Percentiles rank a stretch among this genome's conserved stretches.
These are phyloP conservation scores for Sepioteuthis lessoniana DNA, from an alignment of 2,888 invertebrate species.

Conservation along the genomic window DNA sequence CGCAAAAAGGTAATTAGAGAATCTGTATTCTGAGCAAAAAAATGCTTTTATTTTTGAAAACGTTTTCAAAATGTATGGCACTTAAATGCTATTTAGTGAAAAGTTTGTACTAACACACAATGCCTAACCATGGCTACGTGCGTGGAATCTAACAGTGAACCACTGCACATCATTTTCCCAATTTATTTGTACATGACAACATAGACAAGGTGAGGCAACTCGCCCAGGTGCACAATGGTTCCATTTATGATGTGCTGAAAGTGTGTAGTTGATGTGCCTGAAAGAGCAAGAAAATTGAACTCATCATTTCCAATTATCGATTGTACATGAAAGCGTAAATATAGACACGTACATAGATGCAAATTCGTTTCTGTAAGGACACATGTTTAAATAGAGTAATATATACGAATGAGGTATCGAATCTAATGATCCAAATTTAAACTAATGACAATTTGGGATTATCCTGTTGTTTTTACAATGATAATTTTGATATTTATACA, in stretches of 20 bases:
- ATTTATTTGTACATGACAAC: neutral
- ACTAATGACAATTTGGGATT: too few species aligned
- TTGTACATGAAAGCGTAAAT: neutral
- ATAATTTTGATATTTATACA: too few species aligned
- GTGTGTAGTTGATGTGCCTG: neutral
- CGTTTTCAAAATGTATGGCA: neutral
- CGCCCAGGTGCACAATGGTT: neutral
- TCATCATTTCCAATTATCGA: neutral
- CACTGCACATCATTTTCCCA: neutral
- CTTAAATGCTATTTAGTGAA: neutral
- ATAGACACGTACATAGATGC: too few species aligned
- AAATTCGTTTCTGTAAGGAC: too few species aligned
- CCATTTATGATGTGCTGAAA: neutral
- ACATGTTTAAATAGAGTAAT: too few species aligned
- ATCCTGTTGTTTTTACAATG: too few species aligned
- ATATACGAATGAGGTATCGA: too few species aligned
- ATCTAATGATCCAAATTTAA: too few species aligned
- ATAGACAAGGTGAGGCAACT: neutral
- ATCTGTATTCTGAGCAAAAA: too few species aligned
- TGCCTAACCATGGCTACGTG: neutral
- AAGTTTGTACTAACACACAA: neutral
- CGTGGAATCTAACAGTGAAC: neutral
- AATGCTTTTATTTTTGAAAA: neutral
- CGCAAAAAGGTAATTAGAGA: too few species aligned
- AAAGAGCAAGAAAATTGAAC: neutral